These are phyloP conservation scores for Caranx melampygus DNA, from an alignment of 2,113 vertebrate species.

Conservation along the genomic window DNA sequence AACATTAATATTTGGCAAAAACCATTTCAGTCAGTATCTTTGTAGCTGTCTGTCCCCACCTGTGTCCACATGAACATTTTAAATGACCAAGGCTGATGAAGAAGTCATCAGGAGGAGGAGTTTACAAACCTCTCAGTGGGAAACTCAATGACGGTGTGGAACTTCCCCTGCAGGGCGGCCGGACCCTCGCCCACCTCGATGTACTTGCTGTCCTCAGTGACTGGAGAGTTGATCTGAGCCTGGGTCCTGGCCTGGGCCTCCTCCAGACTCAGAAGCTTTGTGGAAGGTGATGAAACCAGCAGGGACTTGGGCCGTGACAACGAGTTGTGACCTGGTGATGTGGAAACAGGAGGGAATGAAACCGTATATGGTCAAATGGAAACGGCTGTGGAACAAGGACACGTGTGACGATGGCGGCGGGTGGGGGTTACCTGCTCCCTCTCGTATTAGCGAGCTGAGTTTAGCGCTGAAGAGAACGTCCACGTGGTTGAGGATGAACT, in stretches of 20 bases:
- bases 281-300: constrained; percentile 95
- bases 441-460: constrained; percentile 92
- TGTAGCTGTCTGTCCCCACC: no score
- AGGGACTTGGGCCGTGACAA: constrained; percentile 95
- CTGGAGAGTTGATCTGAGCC: constrained; percentile 94
- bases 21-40: not conserved
- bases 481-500: constrained; percentile 97
- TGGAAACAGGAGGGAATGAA: not conserved
- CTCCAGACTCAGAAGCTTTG: constrained; percentile 94
- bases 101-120: not conserved
- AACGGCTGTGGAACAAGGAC: not conserved
- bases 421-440: constrained; percentile 88
- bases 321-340: constrained; percentile 87
- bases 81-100: not conserved
- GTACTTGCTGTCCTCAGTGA: constrained; percentile 96
- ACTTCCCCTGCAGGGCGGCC: constrained; percentile 95
- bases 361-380: not conserved
- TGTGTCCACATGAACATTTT: not conserved
- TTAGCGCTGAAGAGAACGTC: constrained; percentile 97
- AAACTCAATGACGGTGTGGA: constrained; percentile 98
- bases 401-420: no score
- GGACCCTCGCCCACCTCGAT: constrained; percentile 98
- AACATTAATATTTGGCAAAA: no score
- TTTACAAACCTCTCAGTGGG: constrained; percentile 92
- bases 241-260: constrained; percentile 97